These are phyloP conservation scores for Apamea anceps DNA, from an alignment of 2,888 invertebrate species.

Conservation along the genomic window DNA sequence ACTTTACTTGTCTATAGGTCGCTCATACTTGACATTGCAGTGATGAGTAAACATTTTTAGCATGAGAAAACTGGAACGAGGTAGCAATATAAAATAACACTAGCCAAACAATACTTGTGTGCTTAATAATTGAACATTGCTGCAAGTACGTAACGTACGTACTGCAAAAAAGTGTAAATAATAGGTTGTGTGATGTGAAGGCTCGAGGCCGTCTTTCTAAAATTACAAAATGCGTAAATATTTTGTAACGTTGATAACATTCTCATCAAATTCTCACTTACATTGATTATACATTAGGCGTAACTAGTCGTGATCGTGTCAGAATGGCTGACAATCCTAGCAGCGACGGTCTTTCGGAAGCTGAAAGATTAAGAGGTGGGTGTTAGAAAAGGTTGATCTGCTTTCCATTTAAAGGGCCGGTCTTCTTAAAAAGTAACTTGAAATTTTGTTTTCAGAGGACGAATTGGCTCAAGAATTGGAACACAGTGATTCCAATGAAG, in stretches of 20 bases:
- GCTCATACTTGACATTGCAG: neutral
- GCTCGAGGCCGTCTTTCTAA: neutral
- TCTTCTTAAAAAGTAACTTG: slow-evolving; percentile 1
- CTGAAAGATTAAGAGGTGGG: slow-evolving; percentile 83
- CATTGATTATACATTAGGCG: neutral
- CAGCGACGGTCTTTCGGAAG: slow-evolving; percentile 82
- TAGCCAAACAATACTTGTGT: slow-evolving; percentile 1
- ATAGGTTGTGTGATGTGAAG: neutral
- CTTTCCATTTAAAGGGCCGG: neutral
- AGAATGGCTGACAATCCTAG: slow-evolving; percentile 83
- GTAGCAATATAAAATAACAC: slow-evolving; percentile 7
- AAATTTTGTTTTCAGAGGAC: slow-evolving; percentile 78
- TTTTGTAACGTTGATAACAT: slow-evolving; percentile 31
- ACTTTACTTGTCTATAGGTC: neutral
- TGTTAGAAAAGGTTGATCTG: slow-evolving; percentile 12
- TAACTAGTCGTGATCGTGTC: slow-evolving; percentile 3
- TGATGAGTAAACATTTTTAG: neutral
- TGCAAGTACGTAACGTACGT: neutral
- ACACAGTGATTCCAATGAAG: slow-evolving; percentile 88
- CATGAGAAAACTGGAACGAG: slow-evolving; percentile 10
- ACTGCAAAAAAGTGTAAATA: neutral
- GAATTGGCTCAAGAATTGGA: slow-evolving; percentile 87
- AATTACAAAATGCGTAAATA: slow-evolving; percentile 59
- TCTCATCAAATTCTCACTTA: neutral
- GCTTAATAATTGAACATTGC: neutral